Conservation (phyloP, 2,888 invertebrate species). For the Phasia obesa region DNA sequence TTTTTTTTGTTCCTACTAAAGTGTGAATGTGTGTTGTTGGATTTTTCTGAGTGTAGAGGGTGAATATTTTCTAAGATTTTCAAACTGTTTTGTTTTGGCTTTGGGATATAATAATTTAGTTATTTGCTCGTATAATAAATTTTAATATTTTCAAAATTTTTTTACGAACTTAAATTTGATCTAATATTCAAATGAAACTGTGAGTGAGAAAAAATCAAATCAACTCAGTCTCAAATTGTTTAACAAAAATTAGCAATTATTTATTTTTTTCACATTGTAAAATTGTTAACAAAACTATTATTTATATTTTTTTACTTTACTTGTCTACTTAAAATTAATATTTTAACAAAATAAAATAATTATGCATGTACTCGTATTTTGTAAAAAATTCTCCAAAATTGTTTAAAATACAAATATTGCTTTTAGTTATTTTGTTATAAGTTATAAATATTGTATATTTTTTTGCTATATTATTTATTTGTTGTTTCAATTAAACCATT, state of each 20-base stretch:
- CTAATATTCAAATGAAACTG: neutral
- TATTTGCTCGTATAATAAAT: neutral
- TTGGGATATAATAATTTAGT: conserved; percentile 17
- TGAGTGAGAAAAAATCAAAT: conserved; percentile 35
- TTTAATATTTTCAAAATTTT: conserved; percentile 10
- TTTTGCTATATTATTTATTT: conserved; percentile 26
- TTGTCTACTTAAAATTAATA: conserved; percentile 68
- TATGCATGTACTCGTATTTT: conserved; percentile 58
- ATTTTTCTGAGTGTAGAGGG: conserved; percentile 44
- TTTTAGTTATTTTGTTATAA: conserved; percentile 67
- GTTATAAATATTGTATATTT: conserved; percentile 57
- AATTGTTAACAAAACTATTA: conserved; percentile 56
- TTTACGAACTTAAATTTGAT: conserved; percentile 39
- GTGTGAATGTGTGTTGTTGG: conserved; percentile 41
- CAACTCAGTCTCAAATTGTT: conserved; percentile 71
- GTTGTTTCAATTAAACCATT: conserved; percentile 46
- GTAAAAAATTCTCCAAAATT: conserved; percentile 71
- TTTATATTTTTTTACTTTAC: conserved; percentile 33
- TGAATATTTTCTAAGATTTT: conserved; percentile 44
- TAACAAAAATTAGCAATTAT: conserved; percentile 46
- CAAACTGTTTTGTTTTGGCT: conserved; percentile 17
- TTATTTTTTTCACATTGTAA: conserved; percentile 27
- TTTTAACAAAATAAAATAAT: conserved; percentile 53
- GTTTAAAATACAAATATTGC: conserved; percentile 67
- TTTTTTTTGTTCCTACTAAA: conserved; percentile 55